Evolutionary conservation across 2,797 vertebrate genomes (phyloP).

Genomic region (Esox lucius): DNA sequence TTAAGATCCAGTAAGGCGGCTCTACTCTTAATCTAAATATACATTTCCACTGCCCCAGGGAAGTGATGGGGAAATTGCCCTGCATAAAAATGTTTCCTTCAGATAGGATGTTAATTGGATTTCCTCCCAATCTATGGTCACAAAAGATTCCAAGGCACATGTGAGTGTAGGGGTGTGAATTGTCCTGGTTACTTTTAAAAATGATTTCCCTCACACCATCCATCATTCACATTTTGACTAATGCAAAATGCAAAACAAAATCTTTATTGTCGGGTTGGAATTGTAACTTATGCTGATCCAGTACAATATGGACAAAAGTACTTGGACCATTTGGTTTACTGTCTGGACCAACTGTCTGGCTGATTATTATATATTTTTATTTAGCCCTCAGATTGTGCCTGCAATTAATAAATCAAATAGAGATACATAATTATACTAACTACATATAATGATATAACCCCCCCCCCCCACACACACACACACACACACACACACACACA

Average conservation of each 20-base stretch:
- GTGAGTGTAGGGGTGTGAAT: too few species aligned
- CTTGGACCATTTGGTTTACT: too few species aligned
- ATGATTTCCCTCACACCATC: not conserved
- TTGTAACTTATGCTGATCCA: not conserved
- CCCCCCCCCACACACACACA: not conserved
- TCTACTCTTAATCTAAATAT: too few species aligned
- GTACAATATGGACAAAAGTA: not conserved
- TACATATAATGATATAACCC: not conserved
- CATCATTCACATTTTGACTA: conserved; percentile 1
- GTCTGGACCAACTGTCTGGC: not conserved
- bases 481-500: not conserved
- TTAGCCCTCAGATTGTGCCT: not conserved
- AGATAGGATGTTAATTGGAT: too few species aligned
- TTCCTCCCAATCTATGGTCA: too few species aligned
- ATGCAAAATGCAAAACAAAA: conserved; percentile 1
- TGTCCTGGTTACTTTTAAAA: not conserved
- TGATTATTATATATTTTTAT: not conserved
- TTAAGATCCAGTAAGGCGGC: too few species aligned
- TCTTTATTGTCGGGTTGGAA: not conserved
- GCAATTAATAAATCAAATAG: not conserved
- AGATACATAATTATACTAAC: not conserved
- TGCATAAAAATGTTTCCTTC: too few species aligned
- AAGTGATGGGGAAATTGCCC: too few species aligned
- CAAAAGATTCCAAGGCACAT: too few species aligned
- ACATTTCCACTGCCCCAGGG: too few species aligned